Percentiles rank a stretch among this genome's conserved stretches.
phyloP scores from a whole-genome alignment of 1,140 invertebrate genomes.

The Aphis craccivora region DNA sequence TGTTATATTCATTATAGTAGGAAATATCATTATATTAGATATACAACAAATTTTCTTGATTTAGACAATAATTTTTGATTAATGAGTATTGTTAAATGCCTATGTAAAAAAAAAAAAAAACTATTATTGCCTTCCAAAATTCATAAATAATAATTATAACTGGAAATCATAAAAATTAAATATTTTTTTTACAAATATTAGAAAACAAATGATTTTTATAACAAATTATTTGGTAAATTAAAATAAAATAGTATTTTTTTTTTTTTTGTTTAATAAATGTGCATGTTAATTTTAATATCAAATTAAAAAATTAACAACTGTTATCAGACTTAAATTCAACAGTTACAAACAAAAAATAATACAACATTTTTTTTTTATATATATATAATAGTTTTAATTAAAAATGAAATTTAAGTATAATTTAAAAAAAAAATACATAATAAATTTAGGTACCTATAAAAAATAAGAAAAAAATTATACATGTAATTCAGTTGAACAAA shows the following conservation, averaged over 20 bases:
- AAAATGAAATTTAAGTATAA: conserved; percentile 49
- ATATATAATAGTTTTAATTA: conserved; percentile 45
- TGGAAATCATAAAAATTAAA: not conserved
- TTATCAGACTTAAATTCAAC: conserved; percentile 28
- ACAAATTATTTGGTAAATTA: conserved; percentile 28
- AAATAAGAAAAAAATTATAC: conserved; percentile 49
- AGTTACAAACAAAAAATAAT: conserved; percentile 38
- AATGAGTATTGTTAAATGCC: not conserved
- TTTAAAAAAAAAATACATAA: conserved; percentile 35
- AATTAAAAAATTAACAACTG: not conserved
- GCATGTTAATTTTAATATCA: conserved; percentile 20
- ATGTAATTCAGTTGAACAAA: conserved; percentile 45
- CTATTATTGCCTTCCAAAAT: not conserved
- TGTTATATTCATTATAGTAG: not conserved
- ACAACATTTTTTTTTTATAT: not conserved
- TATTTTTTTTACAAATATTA: conserved; percentile 3
- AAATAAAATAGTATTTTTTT: not conserved
- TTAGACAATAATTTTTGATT: not conserved
- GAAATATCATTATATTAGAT: conserved; percentile 1
- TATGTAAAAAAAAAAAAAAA: conserved; percentile 20
- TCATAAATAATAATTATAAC: not conserved
- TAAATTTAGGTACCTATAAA: conserved; percentile 45
- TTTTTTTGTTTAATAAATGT: not conserved
- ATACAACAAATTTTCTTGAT: not conserved
- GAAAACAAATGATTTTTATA: not conserved